A percentile compares a stretch with the other conserved stretches of the same genome.
phyloP scores from a whole-genome alignment of 35 echinoderm and acorn worm species.

The Lytechinus variegatus region DNA sequence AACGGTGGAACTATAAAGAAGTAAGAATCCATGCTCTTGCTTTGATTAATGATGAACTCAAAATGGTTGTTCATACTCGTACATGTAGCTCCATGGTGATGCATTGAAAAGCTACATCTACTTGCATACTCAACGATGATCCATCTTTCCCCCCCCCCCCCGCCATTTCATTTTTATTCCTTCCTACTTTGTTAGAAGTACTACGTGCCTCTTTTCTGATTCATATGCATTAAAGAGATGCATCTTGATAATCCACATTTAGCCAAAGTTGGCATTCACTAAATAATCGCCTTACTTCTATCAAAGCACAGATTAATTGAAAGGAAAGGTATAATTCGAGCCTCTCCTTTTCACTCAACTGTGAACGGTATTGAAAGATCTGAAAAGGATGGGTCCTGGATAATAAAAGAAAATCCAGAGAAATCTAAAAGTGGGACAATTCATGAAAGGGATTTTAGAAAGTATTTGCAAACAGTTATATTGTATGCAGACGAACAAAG shows the following conservation, averaged over 20 bases:
- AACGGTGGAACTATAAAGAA: not conserved
- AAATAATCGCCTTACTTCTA: not conserved
- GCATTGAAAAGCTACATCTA: no score
- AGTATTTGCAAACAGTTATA: constrained; percentile 38
- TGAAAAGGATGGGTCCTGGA: not conserved
- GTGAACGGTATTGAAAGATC: not conserved
- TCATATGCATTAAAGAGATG: not conserved
- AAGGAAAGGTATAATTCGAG: not conserved
- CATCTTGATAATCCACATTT: not conserved
- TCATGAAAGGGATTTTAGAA: not conserved
- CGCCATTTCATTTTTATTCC: not conserved
- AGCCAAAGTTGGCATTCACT: not conserved
- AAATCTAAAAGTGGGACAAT: not conserved
- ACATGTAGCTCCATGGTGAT: no score
- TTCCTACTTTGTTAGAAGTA: not conserved
- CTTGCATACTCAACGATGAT: no score
- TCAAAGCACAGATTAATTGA: not conserved
- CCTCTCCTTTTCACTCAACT: not conserved
- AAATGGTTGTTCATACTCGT: not conserved
- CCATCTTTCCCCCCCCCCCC: not conserved
- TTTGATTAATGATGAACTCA: not conserved
- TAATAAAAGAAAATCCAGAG: not conserved
- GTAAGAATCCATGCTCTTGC: not conserved
- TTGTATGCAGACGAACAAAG: not conserved
- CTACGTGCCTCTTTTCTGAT: not conserved